Evolutionary conservation across 2,797 vertebrate genomes (phyloP).

Genomic region (Gorsachius magnificus): DNA sequence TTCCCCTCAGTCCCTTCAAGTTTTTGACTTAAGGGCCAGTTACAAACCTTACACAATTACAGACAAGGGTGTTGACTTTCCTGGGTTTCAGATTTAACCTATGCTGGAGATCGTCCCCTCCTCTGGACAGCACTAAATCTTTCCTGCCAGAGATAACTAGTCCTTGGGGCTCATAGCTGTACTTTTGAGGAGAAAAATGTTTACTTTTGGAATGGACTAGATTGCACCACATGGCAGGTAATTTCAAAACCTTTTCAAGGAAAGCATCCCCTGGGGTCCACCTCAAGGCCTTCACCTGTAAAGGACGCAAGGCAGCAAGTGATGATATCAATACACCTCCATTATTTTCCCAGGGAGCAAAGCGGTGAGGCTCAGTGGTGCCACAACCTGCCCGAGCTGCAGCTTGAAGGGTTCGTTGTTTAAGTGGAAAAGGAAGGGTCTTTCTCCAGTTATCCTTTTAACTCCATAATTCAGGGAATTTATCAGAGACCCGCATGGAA

Average conservation of each 20-base stretch:
- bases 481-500: neutral
- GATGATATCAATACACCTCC: neutral
- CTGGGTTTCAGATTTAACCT: conserved; percentile 7
- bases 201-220: conserved; percentile 7
- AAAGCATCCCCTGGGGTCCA: neutral
- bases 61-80: neutral
- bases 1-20: neutral
- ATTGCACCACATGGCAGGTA: neutral
- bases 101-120: neutral
- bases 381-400: neutral
- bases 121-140: conserved; percentile 20
- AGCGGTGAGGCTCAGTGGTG: neutral
- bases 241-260: neutral
- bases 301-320: neutral
- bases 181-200: conserved; percentile 12
- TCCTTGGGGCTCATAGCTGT: conserved; percentile 1
- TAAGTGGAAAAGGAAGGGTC: neutral
- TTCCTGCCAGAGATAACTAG: conserved; percentile 8
- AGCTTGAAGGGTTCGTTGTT: neutral
- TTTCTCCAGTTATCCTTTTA: neutral
- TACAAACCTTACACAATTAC: neutral
- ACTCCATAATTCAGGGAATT: neutral
- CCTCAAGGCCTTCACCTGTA: neutral
- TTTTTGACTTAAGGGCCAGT: neutral
- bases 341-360: neutral